Conservation (phyloP, 2,113 vertebrate genomes). For the Orientallactaga bullata region DNA sequence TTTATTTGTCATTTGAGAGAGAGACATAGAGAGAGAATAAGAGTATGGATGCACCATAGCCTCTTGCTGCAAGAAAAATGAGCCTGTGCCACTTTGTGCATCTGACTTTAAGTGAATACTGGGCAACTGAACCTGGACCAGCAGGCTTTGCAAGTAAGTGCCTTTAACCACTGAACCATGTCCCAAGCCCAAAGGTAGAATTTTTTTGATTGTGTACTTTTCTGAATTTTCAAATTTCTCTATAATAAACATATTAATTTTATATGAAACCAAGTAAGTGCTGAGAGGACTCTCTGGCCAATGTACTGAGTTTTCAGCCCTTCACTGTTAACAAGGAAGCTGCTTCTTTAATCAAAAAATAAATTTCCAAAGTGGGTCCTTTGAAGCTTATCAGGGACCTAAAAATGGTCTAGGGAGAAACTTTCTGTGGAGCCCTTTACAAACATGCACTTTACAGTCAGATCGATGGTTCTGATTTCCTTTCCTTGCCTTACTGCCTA, state of each 20-base stretch:
- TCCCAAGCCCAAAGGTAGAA: no score
- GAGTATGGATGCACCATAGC: no score
- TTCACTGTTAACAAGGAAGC: neutral
- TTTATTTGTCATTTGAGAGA: no score
- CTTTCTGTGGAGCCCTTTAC: neutral
- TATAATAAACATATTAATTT: neutral
- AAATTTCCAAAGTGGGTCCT: conserved; percentile 25
- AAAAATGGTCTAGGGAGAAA: neutral
- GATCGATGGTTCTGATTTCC: neutral
- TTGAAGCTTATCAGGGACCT: neutral
- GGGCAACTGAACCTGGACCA: no score
- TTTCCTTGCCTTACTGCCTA: conserved; percentile 10
- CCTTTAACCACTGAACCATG: no score
- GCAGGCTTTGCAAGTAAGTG: no score
- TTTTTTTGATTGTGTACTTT: no score
- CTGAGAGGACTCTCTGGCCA: neutral
- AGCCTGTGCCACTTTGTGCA: neutral
- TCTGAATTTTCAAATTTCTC: conserved; percentile 44
- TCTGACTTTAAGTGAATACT: neutral
- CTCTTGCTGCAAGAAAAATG: no score
- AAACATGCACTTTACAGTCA: neutral
- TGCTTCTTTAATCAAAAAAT: conserved; percentile 22
- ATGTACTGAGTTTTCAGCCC: neutral
- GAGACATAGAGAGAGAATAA: no score
- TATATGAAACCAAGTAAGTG: conserved; percentile 36